Base-by-base conservation (phyloP, 2,888 invertebrate genomes). In the Plebejus melissa region DNA sequence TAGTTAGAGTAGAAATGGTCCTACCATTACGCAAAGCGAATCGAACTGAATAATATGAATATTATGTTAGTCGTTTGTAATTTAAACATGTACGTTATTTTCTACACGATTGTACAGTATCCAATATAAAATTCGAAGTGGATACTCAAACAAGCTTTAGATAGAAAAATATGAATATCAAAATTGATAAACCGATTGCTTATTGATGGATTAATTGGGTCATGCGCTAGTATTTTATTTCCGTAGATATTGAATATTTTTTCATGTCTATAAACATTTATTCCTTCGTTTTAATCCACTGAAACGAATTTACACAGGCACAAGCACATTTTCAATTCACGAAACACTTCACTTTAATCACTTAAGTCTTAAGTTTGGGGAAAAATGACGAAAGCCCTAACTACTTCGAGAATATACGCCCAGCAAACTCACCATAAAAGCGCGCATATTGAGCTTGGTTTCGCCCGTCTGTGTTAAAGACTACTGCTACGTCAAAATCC, bases 351-450 rank as follows among this genome's bases (percentile, higher is more conserved):
- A 90, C 88, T 88, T 84, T 74, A 79, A 79, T 80, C 84, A 80
- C 78, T 74, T 77, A 77, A 77, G 79, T 81, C 84, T 85, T 79
- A 85, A 85, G 71, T 76, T 78, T 77, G 78, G 76, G 79, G 80
- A 72, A 74, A 78, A 79, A 83, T 82, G 85, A 88, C 87, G 87
- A 41, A 41, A 41, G 7, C 87, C 83, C 85, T 84, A 87, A 89
- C 88, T 85, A 89, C 78, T 76, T 77, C 77, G 70, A 76, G 81
- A 79, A 81, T 79, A 80, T 77, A 38, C 83, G 84, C 84, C 86
- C 79, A 84, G 85, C 86, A 78, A 80, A 89, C 94, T 94, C 90
- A 94, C 94, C 94, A 93, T 86, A 81, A 94, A 92, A 82, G 89
- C 86, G 82, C 93, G 92, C 94, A 94, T 94, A 86, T 88, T 91